phyloP scores from a whole-genome alignment of 2,797 vertebrate genomes.

The Anolis apletophallus region DNA sequence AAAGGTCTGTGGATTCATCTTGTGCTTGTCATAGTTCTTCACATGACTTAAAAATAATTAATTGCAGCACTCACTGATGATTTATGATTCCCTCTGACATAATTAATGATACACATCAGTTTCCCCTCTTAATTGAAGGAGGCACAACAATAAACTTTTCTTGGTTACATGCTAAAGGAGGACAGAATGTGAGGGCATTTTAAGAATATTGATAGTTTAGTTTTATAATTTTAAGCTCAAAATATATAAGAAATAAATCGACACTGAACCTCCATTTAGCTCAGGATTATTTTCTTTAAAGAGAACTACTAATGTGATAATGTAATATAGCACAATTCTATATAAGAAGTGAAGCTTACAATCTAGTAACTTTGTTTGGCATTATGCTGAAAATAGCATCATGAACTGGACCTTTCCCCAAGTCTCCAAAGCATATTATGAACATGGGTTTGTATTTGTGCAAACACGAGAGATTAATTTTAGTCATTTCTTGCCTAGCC shows the following conservation, averaged over 20 bases:
- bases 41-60: slow-evolving; percentile 94
- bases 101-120: slow-evolving; percentile 98
- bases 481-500: slow-evolving; percentile 9
- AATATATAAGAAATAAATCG: not conserved
- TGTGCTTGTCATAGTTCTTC: slow-evolving; percentile 90
- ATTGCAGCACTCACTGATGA: slow-evolving; percentile 92
- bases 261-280: slow-evolving; percentile 23
- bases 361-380: not conserved
- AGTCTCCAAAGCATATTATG: slow-evolving; percentile 21
- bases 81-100: slow-evolving; percentile 96
- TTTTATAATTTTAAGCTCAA: slow-evolving; percentile 42
- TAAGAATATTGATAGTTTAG: slow-evolving; percentile 48
- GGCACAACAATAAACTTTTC: slow-evolving; percentile 77
- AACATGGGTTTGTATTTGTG: not conserved
- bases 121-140: slow-evolving; percentile 94
- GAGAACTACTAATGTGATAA: not conserved
- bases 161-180: slow-evolving; percentile 63
- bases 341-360: not conserved
- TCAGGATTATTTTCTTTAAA: not conserved
- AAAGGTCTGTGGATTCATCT: slow-evolving; percentile 86
- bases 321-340: not conserved
- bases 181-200: slow-evolving; percentile 34
- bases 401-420: not conserved
- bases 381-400: not conserved
- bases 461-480: not conserved